Conservation (phyloP, 2,797 vertebrate genomes). For the Neostethus bicornis region DNA sequence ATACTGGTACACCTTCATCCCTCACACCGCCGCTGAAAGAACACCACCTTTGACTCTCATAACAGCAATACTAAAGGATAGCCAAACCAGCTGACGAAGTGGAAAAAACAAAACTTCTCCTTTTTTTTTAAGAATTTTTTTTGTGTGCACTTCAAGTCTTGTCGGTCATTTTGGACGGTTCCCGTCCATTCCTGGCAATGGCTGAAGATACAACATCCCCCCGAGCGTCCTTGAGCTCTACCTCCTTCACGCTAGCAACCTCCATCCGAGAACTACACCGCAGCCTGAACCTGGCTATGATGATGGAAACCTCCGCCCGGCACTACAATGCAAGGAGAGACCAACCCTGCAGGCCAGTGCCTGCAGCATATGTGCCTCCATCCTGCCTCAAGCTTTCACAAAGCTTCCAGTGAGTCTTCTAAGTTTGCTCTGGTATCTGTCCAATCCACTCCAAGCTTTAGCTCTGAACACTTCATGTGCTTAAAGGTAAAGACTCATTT, state of each 20-base stretch:
- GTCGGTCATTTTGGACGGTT: slow-evolving; percentile 92
- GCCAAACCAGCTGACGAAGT: rapidly evolving
- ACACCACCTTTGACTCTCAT: slow-evolving; percentile 90
- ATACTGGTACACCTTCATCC: slow-evolving; percentile 97
- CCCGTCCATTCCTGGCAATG: slow-evolving; percentile 93
- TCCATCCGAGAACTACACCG: slow-evolving; percentile 93
- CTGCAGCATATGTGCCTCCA: slow-evolving; percentile 91
- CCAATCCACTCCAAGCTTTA: background rate
- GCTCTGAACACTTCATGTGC: background rate
- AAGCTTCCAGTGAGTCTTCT: slow-evolving; percentile 83
- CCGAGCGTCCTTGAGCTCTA: slow-evolving; percentile 90
- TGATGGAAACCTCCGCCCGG: slow-evolving; percentile 89
- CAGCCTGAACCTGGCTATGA: slow-evolving; percentile 88
- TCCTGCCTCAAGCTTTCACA: slow-evolving; percentile 92
- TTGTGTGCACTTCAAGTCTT: slow-evolving; percentile 95
- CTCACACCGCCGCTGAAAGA: slow-evolving; percentile 88
- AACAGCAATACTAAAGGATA: slow-evolving; percentile 92
- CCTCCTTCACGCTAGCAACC: slow-evolving; percentile 90
- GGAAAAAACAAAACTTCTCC: no score
- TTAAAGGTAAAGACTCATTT: slow-evolving; percentile 89
- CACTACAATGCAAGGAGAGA: slow-evolving; percentile 89
- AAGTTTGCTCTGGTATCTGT: no score
- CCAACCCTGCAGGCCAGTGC: slow-evolving; percentile 93
- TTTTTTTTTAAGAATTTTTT: no score
- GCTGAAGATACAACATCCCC: slow-evolving; percentile 91